Evolutionary conservation across 2,888 invertebrate genomes (phyloP), one percentile per base, ranked within the genome.

Genomic region (Syritta pipiens): DNA sequence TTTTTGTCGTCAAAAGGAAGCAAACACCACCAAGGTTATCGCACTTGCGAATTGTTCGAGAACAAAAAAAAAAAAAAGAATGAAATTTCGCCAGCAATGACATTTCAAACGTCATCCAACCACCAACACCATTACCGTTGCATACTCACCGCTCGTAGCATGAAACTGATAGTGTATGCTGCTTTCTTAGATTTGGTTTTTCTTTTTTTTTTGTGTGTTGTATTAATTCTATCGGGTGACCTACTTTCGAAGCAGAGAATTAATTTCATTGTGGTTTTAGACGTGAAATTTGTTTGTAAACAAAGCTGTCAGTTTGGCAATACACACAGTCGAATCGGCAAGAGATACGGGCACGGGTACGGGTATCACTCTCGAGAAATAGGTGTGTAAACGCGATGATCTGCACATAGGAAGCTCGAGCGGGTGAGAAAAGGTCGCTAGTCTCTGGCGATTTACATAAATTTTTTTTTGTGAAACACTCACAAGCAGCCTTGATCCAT

Each of bases 21-120:
- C 24, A 42, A 49, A 42, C 20, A 35, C 28, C 30, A 4, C n/a
- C 69, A 69, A 69, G 55, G 55, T 57, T 69, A 60, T 44, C 49
- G 32, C 12, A 26, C 51, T 53, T 46, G 51, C 44, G 35, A 51
- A 53, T 60, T 49, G 20, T n/a, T n/a, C n/a, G 24, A 44, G 35
- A 44, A 19, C n/a, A 22, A 44, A 26, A 10, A 9, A 35, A 32
- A 42, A 42, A 26, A 7, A 20, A 55, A 22, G 6, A 30, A 12
- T 19, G 10, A 10, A 28, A 9, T 26, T 28, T 7, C 37, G 14
- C 17, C 30, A 22, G 24, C 51, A 53, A 44, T 63, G 63, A 42
- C 63, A 63, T 63, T 24, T 44, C 30, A 24, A 32, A 63, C 63
- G 42, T 63, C 63, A 53, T n/a, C 17, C 51, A 53, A 19, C n/a